phyloP scores from a whole-genome alignment of 2,797 vertebrate species.

The Ctenochaetus hawaiiensis region DNA sequence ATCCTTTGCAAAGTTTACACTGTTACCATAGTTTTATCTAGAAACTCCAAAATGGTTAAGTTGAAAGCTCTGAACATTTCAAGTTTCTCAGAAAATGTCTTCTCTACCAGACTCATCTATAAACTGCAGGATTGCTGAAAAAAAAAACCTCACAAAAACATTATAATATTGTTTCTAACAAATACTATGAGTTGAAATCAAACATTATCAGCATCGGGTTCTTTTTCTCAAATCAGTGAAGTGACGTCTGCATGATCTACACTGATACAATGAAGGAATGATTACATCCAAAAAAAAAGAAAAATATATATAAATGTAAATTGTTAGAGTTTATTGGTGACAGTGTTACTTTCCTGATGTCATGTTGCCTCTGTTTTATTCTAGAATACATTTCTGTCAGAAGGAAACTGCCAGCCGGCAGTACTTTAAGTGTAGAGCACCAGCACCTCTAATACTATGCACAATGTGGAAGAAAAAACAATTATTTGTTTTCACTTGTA shows the following conservation, averaged over 20 bases:
- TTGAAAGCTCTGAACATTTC: too few species aligned
- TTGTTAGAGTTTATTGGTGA: not conserved
- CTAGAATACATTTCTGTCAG: not conserved
- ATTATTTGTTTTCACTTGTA: not conserved
- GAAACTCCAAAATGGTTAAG: too few species aligned
- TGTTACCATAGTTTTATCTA: too few species aligned
- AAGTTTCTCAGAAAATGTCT: not conserved
- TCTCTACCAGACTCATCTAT: not conserved
- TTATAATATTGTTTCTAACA: too few species aligned
- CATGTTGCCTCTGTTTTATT: not conserved
- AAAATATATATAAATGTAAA: not conserved
- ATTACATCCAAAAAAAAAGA: not conserved
- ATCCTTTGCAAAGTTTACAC: too few species aligned
- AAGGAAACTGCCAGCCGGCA: not conserved
- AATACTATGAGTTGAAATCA: too few species aligned
- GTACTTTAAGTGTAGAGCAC: not conserved
- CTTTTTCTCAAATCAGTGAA: not conserved
- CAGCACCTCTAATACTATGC: not conserved
- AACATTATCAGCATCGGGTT: too few species aligned
- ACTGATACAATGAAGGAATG: not conserved
- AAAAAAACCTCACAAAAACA: too few species aligned
- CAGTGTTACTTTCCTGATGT: not conserved
- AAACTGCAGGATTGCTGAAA: not conserved
- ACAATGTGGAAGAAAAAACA: not conserved
- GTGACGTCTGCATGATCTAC: not conserved